These are phyloP conservation scores for Drosophila lacertosa DNA, from an alignment of 1,140 invertebrate species.

Conservation along the genomic window DNA sequence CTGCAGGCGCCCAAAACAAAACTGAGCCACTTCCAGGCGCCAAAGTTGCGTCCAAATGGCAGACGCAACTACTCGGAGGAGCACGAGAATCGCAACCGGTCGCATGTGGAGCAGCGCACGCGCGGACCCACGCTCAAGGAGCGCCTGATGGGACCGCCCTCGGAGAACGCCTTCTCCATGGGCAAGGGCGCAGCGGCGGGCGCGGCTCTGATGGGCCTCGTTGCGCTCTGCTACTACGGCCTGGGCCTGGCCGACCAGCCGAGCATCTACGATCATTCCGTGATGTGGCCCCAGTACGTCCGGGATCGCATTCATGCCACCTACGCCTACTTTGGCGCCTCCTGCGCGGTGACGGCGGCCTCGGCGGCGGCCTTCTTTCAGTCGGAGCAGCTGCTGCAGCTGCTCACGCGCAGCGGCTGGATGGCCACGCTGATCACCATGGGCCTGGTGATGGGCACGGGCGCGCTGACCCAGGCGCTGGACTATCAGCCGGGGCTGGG, in stretches of 20 bases:
- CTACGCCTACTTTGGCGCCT: conserved; percentile 97
- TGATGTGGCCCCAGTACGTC: conserved; percentile 97
- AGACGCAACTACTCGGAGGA: conserved; percentile 56
- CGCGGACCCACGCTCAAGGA: conserved; percentile 67
- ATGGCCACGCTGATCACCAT: conserved; percentile 91
- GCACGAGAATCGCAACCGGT: conserved; percentile 37
- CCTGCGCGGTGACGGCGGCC: conserved; percentile 91
- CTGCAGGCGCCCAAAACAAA: no score
- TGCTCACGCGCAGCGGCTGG: conserved; percentile 90
- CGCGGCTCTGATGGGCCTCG: conserved; percentile 93
- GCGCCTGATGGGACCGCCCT: conserved; percentile 74
- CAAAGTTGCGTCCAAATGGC: background rate
- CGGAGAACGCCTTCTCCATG: conserved; percentile 89
- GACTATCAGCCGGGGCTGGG: conserved; percentile 93
- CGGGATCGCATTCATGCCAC: conserved; percentile 95
- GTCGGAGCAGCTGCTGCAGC: conserved; percentile 90
- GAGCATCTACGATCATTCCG: conserved; percentile 92
- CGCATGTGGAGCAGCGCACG: conserved; percentile 45
- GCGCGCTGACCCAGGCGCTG: conserved; percentile 90
- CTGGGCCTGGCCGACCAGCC: conserved; percentile 91
- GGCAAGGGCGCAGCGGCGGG: conserved; percentile 95
- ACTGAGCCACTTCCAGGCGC: no score
- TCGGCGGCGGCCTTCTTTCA: conserved; percentile 92
- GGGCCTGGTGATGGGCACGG: conserved; percentile 94
- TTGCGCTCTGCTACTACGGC: conserved; percentile 97